Evolutionary conservation across 2,888 invertebrate genomes (phyloP).

Genomic region (Steinernema carpocapsae): DNA sequence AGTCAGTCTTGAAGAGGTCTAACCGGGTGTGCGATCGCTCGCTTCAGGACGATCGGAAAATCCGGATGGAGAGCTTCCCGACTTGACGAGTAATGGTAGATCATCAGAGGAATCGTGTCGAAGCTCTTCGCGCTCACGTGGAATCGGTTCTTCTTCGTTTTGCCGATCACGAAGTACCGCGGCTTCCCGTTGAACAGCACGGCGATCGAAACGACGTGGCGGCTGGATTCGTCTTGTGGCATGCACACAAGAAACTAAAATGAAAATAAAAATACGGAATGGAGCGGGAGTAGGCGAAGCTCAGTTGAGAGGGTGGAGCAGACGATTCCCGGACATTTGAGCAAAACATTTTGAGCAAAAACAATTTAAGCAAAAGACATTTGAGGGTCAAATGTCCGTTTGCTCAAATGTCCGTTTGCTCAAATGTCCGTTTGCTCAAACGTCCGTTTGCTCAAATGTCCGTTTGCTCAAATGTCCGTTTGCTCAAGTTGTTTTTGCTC

Average conservation of each 20-base stretch:
- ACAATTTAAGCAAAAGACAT: no score
- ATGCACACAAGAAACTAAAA: constrained; percentile 1
- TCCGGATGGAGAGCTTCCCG: constrained; percentile 20
- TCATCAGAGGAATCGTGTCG: constrained; percentile 18
- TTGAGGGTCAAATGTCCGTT: no score
- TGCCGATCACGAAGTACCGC: constrained; percentile 32
- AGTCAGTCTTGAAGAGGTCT: not conserved
- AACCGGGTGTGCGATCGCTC: not conserved
- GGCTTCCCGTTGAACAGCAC: constrained; percentile 8
- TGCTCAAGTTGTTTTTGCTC: no score
- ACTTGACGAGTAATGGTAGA: not conserved
- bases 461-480: no score
- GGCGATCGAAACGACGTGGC: constrained; percentile 8
- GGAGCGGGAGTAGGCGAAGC: no score
- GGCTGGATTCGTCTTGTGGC: constrained; percentile 1
- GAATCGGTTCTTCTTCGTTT: constrained; percentile 23
- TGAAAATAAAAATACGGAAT: no score
- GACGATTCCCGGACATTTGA: no score
- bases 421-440: no score
- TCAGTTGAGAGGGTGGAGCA: no score
- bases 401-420: no score
- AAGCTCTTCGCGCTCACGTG: constrained; percentile 8
- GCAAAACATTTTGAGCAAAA: no score
- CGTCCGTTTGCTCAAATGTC: no score
- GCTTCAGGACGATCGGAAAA: constrained; percentile 26